Evolutionary conservation across 2,888 invertebrate species (phyloP).

Genomic region (Lissocephala sabroskyi): DNA sequence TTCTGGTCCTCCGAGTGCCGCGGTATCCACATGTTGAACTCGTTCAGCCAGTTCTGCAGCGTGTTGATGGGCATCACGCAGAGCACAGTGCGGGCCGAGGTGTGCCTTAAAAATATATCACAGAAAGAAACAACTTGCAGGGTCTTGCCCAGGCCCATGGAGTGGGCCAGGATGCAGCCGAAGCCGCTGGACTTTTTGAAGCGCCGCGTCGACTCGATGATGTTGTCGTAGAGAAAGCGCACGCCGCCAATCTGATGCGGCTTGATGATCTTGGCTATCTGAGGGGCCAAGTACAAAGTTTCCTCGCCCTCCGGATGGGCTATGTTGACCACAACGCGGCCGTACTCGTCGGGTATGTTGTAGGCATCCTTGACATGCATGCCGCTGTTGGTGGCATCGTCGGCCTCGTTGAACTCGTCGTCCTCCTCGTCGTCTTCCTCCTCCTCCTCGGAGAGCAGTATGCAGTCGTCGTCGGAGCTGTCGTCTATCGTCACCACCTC

Average conservation of each 20-base stretch:
- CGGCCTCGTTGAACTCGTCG: slow-evolving; percentile 79
- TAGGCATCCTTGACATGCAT: slow-evolving; percentile 94
- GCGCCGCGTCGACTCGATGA: slow-evolving; percentile 92
- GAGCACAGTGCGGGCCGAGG: slow-evolving; percentile 88
- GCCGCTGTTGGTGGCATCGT: slow-evolving; percentile 92
- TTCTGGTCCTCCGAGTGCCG: slow-evolving; percentile 77
- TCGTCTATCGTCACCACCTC: slow-evolving; percentile 83
- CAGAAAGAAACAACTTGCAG: slow-evolving; percentile 96
- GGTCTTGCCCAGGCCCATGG: slow-evolving; percentile 99
- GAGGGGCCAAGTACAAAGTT: slow-evolving; percentile 93
- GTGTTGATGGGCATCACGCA: slow-evolving; percentile 99
- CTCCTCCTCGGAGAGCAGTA: slow-evolving; percentile 87
- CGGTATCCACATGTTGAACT: slow-evolving; percentile 98
- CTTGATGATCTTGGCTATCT: slow-evolving; percentile 91
- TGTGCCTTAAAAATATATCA: slow-evolving; percentile 94
- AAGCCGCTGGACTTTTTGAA: slow-evolving; percentile 92
- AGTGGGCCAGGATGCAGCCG: slow-evolving; percentile 98
- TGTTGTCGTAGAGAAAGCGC: slow-evolving; percentile 95
- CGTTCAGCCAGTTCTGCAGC: slow-evolving; percentile 96
- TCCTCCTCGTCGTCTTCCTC: slow-evolving; percentile 85
- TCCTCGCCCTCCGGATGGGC: slow-evolving; percentile 93
- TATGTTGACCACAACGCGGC: slow-evolving; percentile 92
- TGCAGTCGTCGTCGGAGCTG: slow-evolving; percentile 87
- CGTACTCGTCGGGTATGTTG: slow-evolving; percentile 92
- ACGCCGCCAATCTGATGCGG: slow-evolving; percentile 98